A percentile compares a stretch with the other conserved stretches of the same genome.
These are phyloP conservation scores for Agelastica alni DNA, from an alignment of 2,888 invertebrate genomes.

Conservation along the genomic window DNA sequence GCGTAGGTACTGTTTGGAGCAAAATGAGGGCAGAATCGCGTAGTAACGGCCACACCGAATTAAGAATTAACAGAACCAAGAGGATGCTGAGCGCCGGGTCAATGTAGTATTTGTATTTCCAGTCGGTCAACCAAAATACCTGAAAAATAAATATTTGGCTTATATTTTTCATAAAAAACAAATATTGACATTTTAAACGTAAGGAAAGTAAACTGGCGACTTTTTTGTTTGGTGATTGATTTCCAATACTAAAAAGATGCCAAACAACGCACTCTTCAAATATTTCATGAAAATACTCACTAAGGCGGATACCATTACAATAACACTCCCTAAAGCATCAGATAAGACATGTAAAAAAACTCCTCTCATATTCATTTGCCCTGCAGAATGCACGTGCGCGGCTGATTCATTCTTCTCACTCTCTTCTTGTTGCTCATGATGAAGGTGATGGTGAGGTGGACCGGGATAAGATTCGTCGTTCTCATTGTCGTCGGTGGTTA, in stretches of 20 bases:
- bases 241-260: not conserved
- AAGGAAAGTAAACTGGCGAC: too few relatives aligned
- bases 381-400: slow-evolving; percentile 64
- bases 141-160: too few relatives aligned
- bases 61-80: slow-evolving; percentile 82
- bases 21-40: slow-evolving; percentile 93
- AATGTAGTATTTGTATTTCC: slow-evolving; percentile 83
- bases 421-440: slow-evolving; percentile 36
- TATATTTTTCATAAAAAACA: too few relatives aligned
- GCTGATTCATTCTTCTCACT: too few relatives aligned
- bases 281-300: slow-evolving; percentile 33
- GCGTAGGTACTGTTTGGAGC: slow-evolving; percentile 97
- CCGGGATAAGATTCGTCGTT: slow-evolving; percentile 67
- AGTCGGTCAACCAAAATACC: slow-evolving; percentile 76
- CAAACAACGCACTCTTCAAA: not conserved
- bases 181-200: too few relatives aligned
- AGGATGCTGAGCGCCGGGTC: slow-evolving; percentile 93
- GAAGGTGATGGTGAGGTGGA: slow-evolving; percentile 53
- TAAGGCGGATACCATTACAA: slow-evolving; percentile 83
- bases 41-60: slow-evolving; percentile 89
- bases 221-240: too few relatives aligned
- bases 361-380: slow-evolving; percentile 98
- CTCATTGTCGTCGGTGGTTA: slow-evolving; percentile 74
- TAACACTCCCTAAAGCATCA: slow-evolving; percentile 94
- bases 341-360: slow-evolving; percentile 98